Base-by-base conservation (phyloP, 2,797 vertebrate species). In the Spheniscus humboldti region DNA sequence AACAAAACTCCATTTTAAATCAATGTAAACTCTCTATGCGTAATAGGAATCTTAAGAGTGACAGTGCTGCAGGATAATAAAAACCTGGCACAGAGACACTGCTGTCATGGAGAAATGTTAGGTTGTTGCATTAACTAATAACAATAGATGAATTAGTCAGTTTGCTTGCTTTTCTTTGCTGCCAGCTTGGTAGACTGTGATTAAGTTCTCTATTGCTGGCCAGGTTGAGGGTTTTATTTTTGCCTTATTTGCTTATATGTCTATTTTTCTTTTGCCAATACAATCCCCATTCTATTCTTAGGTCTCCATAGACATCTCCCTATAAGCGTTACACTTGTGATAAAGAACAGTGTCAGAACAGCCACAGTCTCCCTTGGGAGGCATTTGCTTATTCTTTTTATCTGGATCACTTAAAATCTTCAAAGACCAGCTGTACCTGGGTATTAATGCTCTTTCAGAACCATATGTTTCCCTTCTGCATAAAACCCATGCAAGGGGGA, bases 91-190 rank as follows among this genome's bases (percentile, higher is more conserved):
- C 27, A 35, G 81, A 86, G 93, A 93, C 41, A 25, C 19, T 84
- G 90, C 86, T 94, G 94, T 95, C 90, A 94, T 15, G 67, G 90
- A 92, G 86, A 95, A 97, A 97, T 83, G 94, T 55, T 93, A 86
- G 93, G 77, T 96, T 96, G 78, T 96, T 96, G 75, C 92, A 88
- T 97, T 97, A 96, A 96, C 95, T 88, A 96, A 96, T 94, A 96
- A 92, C 74, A 94, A 96, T 77, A 86, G 57, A 81, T 64, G 16
- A 96, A 96, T 97, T 94, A 96, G 97, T 90, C 62, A 63, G 88
- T 74, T 92, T 82, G 47, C 68, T 91, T 90, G 45, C 47, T 90
- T 93, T 68, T 83, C 63, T 89, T 96, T 13, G 5, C 73, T 92
- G 92, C 71, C 91, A 91, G 35, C 28, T 63, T 75, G 75, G 83